Evolutionary conservation across 2,888 invertebrate genomes (phyloP).

Genomic region (Pemphredon lugubris): DNA sequence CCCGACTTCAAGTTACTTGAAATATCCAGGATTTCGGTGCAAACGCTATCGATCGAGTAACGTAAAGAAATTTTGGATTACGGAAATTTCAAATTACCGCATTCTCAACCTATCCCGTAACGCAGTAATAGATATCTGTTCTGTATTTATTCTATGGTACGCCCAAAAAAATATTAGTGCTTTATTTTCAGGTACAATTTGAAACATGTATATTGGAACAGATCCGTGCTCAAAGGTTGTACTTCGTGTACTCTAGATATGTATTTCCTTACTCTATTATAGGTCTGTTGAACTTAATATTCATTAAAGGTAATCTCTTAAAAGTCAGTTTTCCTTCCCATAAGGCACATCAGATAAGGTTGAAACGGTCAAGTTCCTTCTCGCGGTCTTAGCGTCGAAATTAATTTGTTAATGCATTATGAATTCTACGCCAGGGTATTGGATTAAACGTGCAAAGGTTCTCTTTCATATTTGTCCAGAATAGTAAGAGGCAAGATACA

Average conservation of each 20-base stretch:
- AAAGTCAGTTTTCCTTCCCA: too few relatives aligned
- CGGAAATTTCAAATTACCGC: too few relatives aligned
- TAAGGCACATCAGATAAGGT: too few relatives aligned
- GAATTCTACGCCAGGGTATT: neutral
- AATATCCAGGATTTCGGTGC: too few relatives aligned
- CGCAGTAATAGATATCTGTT: too few relatives aligned
- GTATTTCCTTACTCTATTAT: neutral
- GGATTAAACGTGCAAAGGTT: neutral
- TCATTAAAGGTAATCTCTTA: too few relatives aligned
- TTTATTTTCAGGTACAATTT: neutral
- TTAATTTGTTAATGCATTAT: neutral
- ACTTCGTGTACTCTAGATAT: neutral
- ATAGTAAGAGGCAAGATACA: slow-evolving; percentile 10
- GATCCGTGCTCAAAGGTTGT: neutral
- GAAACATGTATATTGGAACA: neutral
- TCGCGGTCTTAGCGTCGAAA: neutral
- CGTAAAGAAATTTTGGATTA: too few relatives aligned
- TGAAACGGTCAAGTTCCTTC: neutral
- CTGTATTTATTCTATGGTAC: too few relatives aligned
- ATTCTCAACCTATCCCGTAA: too few relatives aligned
- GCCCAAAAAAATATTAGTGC: too few relatives aligned
- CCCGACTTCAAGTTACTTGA: neutral
- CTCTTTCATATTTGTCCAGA: neutral
- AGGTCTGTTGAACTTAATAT: neutral
- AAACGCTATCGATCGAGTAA: too few relatives aligned